Evolutionary conservation across 2,888 invertebrate genomes (phyloP), one percentile per base, ranked within the genome.

Genomic region (Ceraclea dissimilis): DNA sequence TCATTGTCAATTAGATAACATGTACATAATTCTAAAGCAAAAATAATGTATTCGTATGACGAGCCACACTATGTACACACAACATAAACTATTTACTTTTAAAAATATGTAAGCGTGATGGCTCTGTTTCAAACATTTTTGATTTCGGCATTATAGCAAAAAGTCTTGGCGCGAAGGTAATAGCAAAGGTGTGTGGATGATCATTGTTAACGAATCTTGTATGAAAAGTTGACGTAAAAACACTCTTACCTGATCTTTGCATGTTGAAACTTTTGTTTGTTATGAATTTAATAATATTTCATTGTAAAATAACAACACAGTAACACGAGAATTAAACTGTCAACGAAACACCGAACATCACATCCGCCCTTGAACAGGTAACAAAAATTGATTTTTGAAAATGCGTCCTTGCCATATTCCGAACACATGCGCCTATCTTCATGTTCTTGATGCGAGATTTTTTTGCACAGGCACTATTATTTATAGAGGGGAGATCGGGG

Each of bases 161-260:
- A 4, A 6, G 26, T 39, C 53, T 57, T 57, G 57, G 57, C 57
- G 57, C 57, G 49, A 57, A 57, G 52, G 52, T 21, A 20, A 18
- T 43, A 43, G n/a, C 31, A 20, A 43, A 20, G 43, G 21, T 51
- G 17, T 43, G 21, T 17, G 43, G 26, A 49, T 2, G 22, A 19
- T 20, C 18, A 6, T 18, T 6, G 8, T 13, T 2, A 16, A 47
- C 20, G 47, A 18, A 47, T 47, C 26, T 8, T 39, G 39, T 39
- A 39, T 39, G 39, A 39, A 39, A 39, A 39, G 26, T 26, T 39
- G 13, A 13, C 5, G 13, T 39, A 39, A 39, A 5, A 39, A 13
- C n/a, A 16, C n/a, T 50, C 51, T 69, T 74, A 75, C 75, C 75
- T 72, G 76, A 76, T 75, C 76, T 74, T 72, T 75, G 75, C 75